Percentiles rank a stretch among this genome's conserved stretches.
These are phyloP conservation scores for Chironomus riparius DNA, from an alignment of 2,888 invertebrate species.

Conservation along the genomic window DNA sequence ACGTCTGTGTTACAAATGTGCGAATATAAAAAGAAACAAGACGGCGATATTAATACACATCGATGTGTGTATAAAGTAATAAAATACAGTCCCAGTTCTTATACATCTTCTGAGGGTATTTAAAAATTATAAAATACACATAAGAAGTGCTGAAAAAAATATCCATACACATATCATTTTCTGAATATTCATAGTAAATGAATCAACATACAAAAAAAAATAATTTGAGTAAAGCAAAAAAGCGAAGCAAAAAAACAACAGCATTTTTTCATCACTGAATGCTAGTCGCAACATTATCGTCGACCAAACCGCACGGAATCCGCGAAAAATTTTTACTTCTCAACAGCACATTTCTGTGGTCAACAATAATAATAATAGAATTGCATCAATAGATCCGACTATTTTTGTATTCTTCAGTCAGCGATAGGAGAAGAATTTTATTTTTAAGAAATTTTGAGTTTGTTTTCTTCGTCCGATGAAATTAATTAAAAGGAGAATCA, in stretches of 20 bases:
- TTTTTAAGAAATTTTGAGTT: too few species aligned
- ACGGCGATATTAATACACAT: neutral
- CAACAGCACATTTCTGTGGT: neutral
- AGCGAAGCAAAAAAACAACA: neutral
- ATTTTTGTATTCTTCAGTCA: too few species aligned
- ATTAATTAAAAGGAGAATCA: too few species aligned
- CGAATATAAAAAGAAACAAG: neutral
- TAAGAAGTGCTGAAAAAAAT: neutral
- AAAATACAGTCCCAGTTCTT: neutral
- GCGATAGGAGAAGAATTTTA: too few species aligned
- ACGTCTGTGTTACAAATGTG: too few species aligned
- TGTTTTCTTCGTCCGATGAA: too few species aligned
- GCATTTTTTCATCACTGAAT: neutral
- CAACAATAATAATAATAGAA: neutral
- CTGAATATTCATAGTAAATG: constrained; percentile 22
- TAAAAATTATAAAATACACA: neutral
- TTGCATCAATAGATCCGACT: neutral
- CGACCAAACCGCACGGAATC: constrained; percentile 7
- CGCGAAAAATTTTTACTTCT: neutral
- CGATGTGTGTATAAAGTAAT: neutral
- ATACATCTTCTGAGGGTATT: too few species aligned
- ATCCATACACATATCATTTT: neutral
- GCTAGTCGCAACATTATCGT: constrained; percentile 23
- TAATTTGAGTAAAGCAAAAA: too few species aligned
- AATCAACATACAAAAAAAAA: neutral